Base-by-base conservation (phyloP, 1,140 invertebrate genomes). In the Brachionus angularis region DNA sequence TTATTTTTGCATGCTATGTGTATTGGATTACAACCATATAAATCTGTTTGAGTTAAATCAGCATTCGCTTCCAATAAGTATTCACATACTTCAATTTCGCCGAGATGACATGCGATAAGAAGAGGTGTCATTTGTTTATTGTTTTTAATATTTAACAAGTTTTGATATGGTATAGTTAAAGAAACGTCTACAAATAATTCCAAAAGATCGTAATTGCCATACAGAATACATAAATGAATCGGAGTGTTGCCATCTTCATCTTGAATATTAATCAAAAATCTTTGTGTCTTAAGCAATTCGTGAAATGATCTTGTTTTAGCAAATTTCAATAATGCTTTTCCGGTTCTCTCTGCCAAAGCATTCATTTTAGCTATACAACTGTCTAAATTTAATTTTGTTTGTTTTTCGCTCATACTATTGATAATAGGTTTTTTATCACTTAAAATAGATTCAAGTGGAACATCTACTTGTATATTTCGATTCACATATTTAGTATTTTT, bases 161-260 rank as follows among this genome's bases (percentile, higher is more conserved):
- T 58, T 36, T 58, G 53, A 39, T 58, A 36, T 5, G 53, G 53
- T 23, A 58, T 58, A 12, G 53, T 58, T 8, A 58, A 10, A 23
- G 36, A 39, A 1, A 58, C 53, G 18, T 58, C 53, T 5, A 58
- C 33, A 39, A 58, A 58, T 29, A 58, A 39, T 36, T 21, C 53
- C 1, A 58, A n/a, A 21, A 58, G 16, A 23, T 58, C 53, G 39
- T 25, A 58, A 58, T 58, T 58, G 36, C n/a, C n/a, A 39, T 58
- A 14, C 18, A 34, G 16, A 39, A 58, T 58, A 36, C 53, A 23
- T 12, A 39, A 39, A 39, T 58, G 53, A 42, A 58, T 33, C 14
- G 53, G 53, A 12, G 16, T 23, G 7, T 58, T 58, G 10, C 53
- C 53, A 1, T 58, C 33, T 4, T 58, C 53, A 14, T 58, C 53